Evolutionary conservation across 2,888 invertebrate species (phyloP), one percentile per base, ranked within the genome.

Genomic region (Nymphalis c-album): DNA sequence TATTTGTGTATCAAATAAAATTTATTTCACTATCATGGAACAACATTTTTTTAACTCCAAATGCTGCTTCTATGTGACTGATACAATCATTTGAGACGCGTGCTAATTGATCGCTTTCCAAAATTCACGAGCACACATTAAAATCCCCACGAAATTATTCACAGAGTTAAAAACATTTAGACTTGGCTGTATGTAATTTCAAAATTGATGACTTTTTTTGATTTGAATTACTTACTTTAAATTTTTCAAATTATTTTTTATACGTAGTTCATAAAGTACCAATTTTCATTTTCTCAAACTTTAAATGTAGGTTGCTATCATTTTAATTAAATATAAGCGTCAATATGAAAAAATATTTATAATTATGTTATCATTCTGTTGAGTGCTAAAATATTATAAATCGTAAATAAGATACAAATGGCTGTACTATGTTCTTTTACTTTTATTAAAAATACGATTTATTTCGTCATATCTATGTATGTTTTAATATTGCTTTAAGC

Each of bases 21-120:
- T 7, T 17, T 53, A 40, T 40, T 16, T 31, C 7, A 26, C 18
- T 22, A n/a, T 31, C 2, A 31, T n/a, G 17, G 7, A 7, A 31
- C 7, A 26, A 7, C 7, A 7, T 31, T 7, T 31, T 55, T 26
- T 57, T 60, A 64, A 50, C 60, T 64, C 55, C 22, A 55, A 69
- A 67, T 64, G 63, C 58, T 53, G 64, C 40, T 64, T 63, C 67
- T 61, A 40, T 76, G 68, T 70, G 71, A 77, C 77, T 80, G 78
- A 81, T 81, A 80, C 73, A 72, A 71, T 67, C 78, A 82, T 85
- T 83, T 83, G 80, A 75, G 75, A 76, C 81, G 79, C 83, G 82
- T 80, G 82, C 77, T 80, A 81, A 83, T 84, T 84, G 84, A 86
- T 83, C 85, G 81, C 78, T 74, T 74, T 77, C 75, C 74, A 68